Evolutionary conservation across 2,888 invertebrate species (phyloP).

Genomic region (Incurvaria masculella): DNA sequence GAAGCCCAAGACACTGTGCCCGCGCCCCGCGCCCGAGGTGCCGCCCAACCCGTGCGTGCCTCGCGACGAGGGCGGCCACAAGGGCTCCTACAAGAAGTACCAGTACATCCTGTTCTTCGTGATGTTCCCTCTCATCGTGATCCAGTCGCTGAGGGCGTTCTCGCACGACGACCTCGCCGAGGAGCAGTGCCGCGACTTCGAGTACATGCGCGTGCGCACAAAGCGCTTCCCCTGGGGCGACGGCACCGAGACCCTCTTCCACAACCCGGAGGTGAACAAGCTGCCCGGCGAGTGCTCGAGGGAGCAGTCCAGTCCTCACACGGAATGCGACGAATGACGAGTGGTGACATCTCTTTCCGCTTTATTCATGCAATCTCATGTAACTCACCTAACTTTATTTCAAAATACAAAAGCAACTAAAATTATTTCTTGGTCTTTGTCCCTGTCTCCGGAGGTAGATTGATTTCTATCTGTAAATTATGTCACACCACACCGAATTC

Average conservation of each 20-base stretch:
- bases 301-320: no score
- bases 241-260: conserved; percentile 77
- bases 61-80: conserved; percentile 23
- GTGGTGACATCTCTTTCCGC: no score
- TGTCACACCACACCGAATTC: no score
- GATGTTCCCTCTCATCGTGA: conserved; percentile 30
- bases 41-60: conserved; percentile 33
- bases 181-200: conserved; percentile 55
- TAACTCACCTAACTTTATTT: no score
- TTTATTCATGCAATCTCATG: no score
- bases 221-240: conserved; percentile 93
- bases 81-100: conserved; percentile 30
- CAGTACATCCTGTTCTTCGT: conserved; percentile 30
- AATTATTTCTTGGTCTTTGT: no score
- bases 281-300: conserved; percentile 40
- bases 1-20: no score
- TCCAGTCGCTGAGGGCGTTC: conserved; percentile 23
- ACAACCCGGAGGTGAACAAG: conserved; percentile 71
- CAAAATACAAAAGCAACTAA: no score
- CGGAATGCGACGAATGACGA: no score
- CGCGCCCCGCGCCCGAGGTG: conserved; percentile 15
- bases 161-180: conserved; percentile 23
- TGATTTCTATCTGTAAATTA: no score
- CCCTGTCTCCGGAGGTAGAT: no score
- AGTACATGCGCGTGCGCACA: conserved; percentile 70